Evolutionary conservation across 2,888 invertebrate species (phyloP).

Genomic region (Stramonita haemastoma): DNA sequence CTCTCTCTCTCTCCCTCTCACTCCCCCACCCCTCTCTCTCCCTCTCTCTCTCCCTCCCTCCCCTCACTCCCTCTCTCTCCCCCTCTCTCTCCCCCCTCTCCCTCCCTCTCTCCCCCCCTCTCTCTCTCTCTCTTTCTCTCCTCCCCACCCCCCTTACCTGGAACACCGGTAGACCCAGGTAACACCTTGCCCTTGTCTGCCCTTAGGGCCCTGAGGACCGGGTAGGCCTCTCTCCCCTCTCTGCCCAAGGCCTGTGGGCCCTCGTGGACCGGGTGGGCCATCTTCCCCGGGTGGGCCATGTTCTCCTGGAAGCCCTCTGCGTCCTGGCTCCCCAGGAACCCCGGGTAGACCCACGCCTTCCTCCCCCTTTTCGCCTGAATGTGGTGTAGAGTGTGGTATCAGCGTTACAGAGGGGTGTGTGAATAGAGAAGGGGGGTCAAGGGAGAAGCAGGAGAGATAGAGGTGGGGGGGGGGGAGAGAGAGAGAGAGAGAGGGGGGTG

Average conservation of each 20-base stretch:
- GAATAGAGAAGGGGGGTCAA: no score
- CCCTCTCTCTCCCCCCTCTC: no score
- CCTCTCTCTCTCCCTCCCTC: no score
- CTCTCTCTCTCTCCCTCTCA: no score
- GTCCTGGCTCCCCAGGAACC: slow-evolving; percentile 43
- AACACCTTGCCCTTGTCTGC: slow-evolving; percentile 51
- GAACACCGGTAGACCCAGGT: slow-evolving; percentile 52
- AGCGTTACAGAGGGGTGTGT: neutral
- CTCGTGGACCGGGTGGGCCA: slow-evolving; percentile 40
- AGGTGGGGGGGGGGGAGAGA: no score
- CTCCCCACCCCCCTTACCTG: slow-evolving; percentile 27
- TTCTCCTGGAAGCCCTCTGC: slow-evolving; percentile 44
- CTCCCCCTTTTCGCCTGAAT: slow-evolving; percentile 45
- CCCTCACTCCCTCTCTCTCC: no score
- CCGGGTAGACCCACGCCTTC: slow-evolving; percentile 44
- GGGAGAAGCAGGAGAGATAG: no score
- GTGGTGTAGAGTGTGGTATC: neutral
- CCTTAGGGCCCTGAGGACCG: slow-evolving; percentile 55
- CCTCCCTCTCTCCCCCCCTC: no score
- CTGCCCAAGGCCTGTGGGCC: slow-evolving; percentile 46
- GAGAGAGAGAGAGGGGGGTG: no score
- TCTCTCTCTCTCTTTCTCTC: no score
- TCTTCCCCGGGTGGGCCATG: slow-evolving; percentile 37
- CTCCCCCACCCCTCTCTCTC: no score
- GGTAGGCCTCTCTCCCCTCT: slow-evolving; percentile 48